Base-by-base conservation (phyloP, 1,140 invertebrate species). In the Danaus melanippus region DNA sequence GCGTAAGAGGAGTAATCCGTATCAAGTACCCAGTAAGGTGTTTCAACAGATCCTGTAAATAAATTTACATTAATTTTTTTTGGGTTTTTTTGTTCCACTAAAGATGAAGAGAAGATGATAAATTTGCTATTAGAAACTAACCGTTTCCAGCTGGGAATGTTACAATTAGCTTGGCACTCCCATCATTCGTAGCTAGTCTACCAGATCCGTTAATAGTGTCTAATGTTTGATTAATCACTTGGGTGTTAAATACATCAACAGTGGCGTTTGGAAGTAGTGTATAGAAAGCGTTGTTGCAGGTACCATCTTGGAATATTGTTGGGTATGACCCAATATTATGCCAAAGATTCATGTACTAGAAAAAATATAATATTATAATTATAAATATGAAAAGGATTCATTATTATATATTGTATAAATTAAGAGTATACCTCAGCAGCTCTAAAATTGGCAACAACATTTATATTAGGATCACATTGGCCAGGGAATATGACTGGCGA, bases 11-110 rank as follows among this genome's bases (percentile, higher is more conserved):
- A 40, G 42, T 86, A 86, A 53, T 86, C 74, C 7, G 84, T 86
- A 0, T 55, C 60, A 12, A 86, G 53, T 0, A 86, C 75, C 79
- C 79, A 84, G 58, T 84, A 84, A 9, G 90, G 88, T 0, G 88
- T 56, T 1, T 60, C 57, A 8, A 59, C 53, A 10, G 48, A 56
- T n/a, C 52, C 73, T 79, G 62, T 45, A 69, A 76, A 15, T 21
- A 9, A 42, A 53, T 49, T 9, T 10, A 32, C 21, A 32, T 32
- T 32, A 32, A 4, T 32, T 3, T 32, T 15, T 15, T 1, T 3
- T 3, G 15, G 15, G 15, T 15, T 15, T 3, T 15, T 15, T 1
- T 1, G 1, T 15, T 15, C 15, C 15, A 15, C 15, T 15, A 15
- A 32, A 8, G 7, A 32, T 7, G 21, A 32, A 4, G 21, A 32